A percentile compares a stretch with the other conserved stretches of the same genome.
phyloP scores from a whole-genome alignment of 2,113 vertebrate species.

The Pungitius pungitius region DNA sequence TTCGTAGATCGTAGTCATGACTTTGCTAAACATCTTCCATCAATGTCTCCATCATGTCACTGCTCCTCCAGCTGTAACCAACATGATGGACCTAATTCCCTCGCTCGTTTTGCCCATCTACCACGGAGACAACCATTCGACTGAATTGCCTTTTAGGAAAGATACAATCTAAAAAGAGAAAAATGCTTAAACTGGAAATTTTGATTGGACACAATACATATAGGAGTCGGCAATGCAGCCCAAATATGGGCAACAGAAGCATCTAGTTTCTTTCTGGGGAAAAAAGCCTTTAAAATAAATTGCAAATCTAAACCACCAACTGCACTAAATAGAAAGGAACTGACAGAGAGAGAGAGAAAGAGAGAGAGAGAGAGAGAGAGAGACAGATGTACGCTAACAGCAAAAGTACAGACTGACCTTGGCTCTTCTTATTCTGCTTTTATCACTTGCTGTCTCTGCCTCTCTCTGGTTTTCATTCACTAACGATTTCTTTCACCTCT shows the following conservation, averaged over 20 bases:
- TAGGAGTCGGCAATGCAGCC: not conserved
- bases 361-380: not conserved
- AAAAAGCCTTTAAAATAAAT: not conserved
- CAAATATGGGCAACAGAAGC: not conserved
- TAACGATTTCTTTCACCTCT: conserved; percentile 36
- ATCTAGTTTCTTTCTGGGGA: not conserved
- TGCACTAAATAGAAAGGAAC: conserved; percentile 10
- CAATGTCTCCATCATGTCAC: conserved; percentile 36
- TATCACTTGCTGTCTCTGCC: not conserved
- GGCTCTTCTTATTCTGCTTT: conserved; percentile 20
- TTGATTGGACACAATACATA: not conserved
- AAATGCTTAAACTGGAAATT: not conserved
- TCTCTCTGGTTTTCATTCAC: conserved; percentile 21
- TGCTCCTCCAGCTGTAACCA: conserved; percentile 62
- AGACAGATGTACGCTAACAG: not conserved
- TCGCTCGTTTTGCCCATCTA: conserved; percentile 16
- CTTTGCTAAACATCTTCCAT: conserved; percentile 33
- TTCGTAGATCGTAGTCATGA: conserved; percentile 28
- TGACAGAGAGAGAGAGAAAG: not conserved
- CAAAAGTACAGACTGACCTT: conserved; percentile 46
- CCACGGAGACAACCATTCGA: conserved; percentile 10
- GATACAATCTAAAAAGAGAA: not conserved
- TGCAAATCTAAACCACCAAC: conserved; percentile 14
- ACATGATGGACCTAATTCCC: conserved; percentile 55
- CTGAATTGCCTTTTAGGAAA: not conserved